phyloP scores from a whole-genome alignment of 53 echinoderm and acorn worm genomes.

The Hippasteria phrygiana region DNA sequence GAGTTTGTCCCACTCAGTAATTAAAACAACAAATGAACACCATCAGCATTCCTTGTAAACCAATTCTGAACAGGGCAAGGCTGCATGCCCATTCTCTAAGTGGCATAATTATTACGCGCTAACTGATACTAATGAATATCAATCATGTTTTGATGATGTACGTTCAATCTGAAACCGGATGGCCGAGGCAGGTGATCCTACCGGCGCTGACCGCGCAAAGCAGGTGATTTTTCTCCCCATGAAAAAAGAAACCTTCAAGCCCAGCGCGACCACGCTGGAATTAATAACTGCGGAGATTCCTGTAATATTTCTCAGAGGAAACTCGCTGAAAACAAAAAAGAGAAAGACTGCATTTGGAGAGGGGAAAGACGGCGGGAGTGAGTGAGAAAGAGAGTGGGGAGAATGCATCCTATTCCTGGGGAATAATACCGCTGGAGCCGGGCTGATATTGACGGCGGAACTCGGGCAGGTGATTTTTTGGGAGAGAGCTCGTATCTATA shows the following conservation, averaged over 20 bases:
- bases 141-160: constrained; percentile 66
- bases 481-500: constrained; percentile 21
- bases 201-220: constrained; percentile 29
- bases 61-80: constrained; percentile 2
- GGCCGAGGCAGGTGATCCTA: constrained; percentile 55
- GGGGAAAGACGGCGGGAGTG: neutral
- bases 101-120: constrained; percentile 52
- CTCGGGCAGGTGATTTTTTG: constrained; percentile 62
- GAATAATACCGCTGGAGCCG: constrained; percentile 56
- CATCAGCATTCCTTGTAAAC: neutral
- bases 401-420: constrained; percentile 46
- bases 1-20: no score
- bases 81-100: constrained; percentile 22
- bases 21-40: neutral
- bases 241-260: neutral
- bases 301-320: constrained; percentile 27
- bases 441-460: constrained; percentile 61
- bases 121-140: constrained; percentile 63
- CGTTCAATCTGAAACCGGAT: constrained; percentile 63
- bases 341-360: neutral
- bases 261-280: constrained; percentile 59
- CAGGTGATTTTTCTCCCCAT: constrained; percentile 52
- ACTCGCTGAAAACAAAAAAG: constrained; percentile 27
- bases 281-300: constrained; percentile 63
- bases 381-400: neutral